Evolutionary conservation across 2,888 invertebrate genomes (phyloP).

Genomic region (Stegana nigrithorax): DNA sequence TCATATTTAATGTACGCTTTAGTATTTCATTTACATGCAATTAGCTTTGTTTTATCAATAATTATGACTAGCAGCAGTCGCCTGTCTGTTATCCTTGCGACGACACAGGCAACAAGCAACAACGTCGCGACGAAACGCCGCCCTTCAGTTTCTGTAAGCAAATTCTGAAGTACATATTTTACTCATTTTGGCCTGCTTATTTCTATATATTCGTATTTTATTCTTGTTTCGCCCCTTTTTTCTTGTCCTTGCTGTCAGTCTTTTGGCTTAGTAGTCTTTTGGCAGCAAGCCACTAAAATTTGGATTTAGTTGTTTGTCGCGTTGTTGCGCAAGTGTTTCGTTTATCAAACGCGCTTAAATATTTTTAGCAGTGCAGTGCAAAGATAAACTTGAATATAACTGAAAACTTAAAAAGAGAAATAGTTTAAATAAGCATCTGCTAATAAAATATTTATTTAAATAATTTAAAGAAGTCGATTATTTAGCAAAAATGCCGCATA

Average conservation of each 20-base stretch:
- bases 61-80: conserved; percentile 49
- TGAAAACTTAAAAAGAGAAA: not conserved
- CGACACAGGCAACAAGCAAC: conserved; percentile 27
- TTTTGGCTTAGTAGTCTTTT: not conserved
- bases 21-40: conserved; percentile 45
- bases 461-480: not conserved
- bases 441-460: not conserved
- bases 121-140: not conserved
- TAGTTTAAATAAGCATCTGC: conserved; percentile 1
- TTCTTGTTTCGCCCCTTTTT: not conserved
- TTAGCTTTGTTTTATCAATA: conserved; percentile 65
- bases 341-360: not conserved
- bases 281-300: not conserved
- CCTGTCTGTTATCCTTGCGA: conserved; percentile 30
- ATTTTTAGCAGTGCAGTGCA: not conserved
- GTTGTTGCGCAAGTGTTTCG: not conserved
- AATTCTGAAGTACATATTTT: too few relatives aligned
- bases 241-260: not conserved
- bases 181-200: too few relatives aligned
- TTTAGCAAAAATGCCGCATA: conserved; percentile 26
- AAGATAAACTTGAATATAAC: not conserved
- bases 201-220: not conserved
- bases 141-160: too few relatives aligned
- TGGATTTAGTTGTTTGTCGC: conserved; percentile 4
- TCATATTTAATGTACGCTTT: conserved; percentile 15